Evolutionary conservation across 2,888 invertebrate species (phyloP), one percentile per base, ranked within the genome.

Genomic region (Caenorhabditis virilis): DNA sequence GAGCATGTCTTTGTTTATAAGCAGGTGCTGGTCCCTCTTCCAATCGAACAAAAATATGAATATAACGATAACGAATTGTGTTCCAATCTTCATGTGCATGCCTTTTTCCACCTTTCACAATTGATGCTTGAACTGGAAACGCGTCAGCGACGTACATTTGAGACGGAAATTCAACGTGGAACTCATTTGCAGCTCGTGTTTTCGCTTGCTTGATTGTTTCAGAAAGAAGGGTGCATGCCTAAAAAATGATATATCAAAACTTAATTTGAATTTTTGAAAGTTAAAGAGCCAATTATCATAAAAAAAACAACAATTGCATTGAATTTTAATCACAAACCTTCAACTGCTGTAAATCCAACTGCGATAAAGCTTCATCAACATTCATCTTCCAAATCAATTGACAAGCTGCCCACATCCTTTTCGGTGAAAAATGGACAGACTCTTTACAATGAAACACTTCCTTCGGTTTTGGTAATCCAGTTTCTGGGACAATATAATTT

Each of bases 101-200:
- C 35, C 81, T 65, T 33, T 78, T 67, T 6, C 64, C 69, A 72
- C 74, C 78, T 56, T 82, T 82, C 53, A 80, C 52, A 55, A 81
- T 82, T 41, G 78, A 67, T 45, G 62, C 65, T 51, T 81, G 81
- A 26, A 81, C 60, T 25, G 76, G 73, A 46, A 81, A 81, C 2
- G 78, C 75, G 47, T 81, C 81, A 25, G 81, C 81, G 13, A 81
- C 77, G 53, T 77, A 79, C 81, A 82, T 82, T 20, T 69, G 61
- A 1, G 69, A 69, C n/a, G 76, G 74, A 30, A 57, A 72, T 43
- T 74, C 76, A 47, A 81, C 75, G 58, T 79, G 72, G 35, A 82
- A 82, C 47, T 81, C 81, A 22, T 77, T 59, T 30, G 67, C 50
- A 1, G 81, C 81, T 20, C 79, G 69, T 13, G 62, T 59, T 58